Base-by-base conservation (phyloP, 2,888 invertebrate genomes). In the Zele albiditarsus region DNA sequence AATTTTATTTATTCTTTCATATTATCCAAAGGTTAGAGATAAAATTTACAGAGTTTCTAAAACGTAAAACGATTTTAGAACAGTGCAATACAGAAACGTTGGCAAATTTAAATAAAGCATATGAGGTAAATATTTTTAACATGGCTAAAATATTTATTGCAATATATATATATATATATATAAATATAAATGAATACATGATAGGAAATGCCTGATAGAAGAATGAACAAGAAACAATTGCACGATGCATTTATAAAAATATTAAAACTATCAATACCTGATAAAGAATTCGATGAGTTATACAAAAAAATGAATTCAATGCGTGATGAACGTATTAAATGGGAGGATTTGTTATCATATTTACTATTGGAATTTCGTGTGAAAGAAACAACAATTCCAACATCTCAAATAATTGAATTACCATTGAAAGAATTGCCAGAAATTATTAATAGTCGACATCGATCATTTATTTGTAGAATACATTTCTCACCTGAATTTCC, bases 261-360 rank as follows among this genome's bases (percentile, higher is more conserved):
- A 60, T 77, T 86, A 12, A 73, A 80, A 4, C 83, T 86, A 33
- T 49, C 65, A 27, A 78, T 84, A 62, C 25, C 81, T 0, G 92
- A 93, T 49, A 91, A 92, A 0, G 92, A 93, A 62, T 94, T 91
- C 78, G 91, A 92, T 62, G 90, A 91, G 79, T 87, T 94, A 23
- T 94, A 94, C 87, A 86, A 91, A 74, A 93, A 93, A 92, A 93
- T 93, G 79, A 92, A 93, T 82, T 88, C 91, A 89, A 80, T 92
- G 90, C 90, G 91, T 81, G 90, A 92, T 80, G 92, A 91, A 5
- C 87, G 85, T 28, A 90, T 92, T 1, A 91, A 90, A 79, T 96
- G 96, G 95, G 93, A 95, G 84, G 95, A 96, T 88, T 92, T 95
- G 82, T 92, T 96, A 33, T 94, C 95, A 0, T 94, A 94, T 89